Percentiles rank a stretch among this genome's conserved stretches.
Conservation (phyloP, 1,140 invertebrate genomes). For the Ectropis grisescens region DNA sequence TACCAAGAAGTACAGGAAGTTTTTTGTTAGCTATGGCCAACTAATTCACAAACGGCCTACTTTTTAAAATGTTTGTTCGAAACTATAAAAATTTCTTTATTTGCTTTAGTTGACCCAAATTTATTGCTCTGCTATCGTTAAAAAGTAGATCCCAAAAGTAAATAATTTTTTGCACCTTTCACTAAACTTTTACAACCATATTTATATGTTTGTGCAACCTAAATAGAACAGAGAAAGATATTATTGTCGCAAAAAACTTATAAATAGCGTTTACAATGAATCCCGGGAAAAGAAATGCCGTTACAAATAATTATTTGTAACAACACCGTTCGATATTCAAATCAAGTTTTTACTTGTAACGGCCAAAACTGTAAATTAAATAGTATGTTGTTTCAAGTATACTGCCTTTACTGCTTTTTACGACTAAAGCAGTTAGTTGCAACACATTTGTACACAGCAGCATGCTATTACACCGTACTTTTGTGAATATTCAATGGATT, state of each 20-base stretch:
- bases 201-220: constrained; percentile 29
- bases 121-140: constrained; percentile 36
- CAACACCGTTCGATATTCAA: background rate
- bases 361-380: too few species aligned
- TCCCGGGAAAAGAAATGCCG: constrained; percentile 15
- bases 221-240: constrained; percentile 20
- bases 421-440: too few species aligned
- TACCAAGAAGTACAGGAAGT: too few species aligned
- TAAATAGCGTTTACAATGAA: too few species aligned
- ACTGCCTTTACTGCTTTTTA: too few species aligned
- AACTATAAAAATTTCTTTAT: constrained; percentile 47
- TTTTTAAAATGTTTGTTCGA: constrained; percentile 21
- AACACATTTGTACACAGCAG: too few species aligned
- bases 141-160: constrained; percentile 45
- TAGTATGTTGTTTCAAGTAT: too few species aligned
- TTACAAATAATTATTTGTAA: constrained; percentile 11
- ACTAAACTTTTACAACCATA: constrained; percentile 27
- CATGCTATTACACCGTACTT: too few species aligned
- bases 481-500: too few species aligned
- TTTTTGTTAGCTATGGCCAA: too few species aligned
- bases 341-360: background rate
- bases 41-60: constrained; percentile 31
- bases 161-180: constrained; percentile 41
- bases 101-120: constrained; percentile 26
- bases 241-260: constrained; percentile 14